These are phyloP conservation scores for Hybognathus amarus DNA, from an alignment of 2,797 vertebrate species.

Conservation along the genomic window DNA sequence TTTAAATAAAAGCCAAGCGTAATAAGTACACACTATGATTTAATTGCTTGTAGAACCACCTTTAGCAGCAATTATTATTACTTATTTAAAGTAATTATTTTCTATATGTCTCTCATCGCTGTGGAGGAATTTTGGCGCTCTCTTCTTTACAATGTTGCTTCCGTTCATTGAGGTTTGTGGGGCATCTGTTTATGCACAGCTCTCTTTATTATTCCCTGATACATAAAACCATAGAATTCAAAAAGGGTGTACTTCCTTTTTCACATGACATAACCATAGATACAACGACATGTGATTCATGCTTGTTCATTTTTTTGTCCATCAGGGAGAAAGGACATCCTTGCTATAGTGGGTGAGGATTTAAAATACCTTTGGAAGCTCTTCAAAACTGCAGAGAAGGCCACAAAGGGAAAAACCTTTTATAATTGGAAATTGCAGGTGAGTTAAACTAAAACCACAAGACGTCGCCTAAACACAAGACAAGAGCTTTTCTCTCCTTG, in stretches of 20 bases:
- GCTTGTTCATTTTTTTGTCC: background rate
- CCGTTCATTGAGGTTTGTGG: background rate
- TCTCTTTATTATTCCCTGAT: background rate
- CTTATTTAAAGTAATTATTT: too few relatives aligned
- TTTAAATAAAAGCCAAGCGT: too few relatives aligned
- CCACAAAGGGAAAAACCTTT: background rate
- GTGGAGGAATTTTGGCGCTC: too few relatives aligned
- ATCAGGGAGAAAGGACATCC: background rate
- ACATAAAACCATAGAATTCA: background rate
- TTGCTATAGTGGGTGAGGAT: slow-evolving; percentile 15
- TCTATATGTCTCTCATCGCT: too few relatives aligned
- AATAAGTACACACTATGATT: too few relatives aligned
- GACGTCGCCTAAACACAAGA: background rate
- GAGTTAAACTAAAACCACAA: background rate
- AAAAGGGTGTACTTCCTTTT: background rate
- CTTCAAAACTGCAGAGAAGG: background rate
- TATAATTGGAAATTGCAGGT: slow-evolving; percentile 26
- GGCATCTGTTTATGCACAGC: background rate
- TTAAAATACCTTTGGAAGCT: background rate
- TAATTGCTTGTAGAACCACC: too few relatives aligned
- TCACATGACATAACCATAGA: background rate
- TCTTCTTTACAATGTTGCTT: background rate
- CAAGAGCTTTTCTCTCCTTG: background rate
- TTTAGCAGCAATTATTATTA: too few relatives aligned
- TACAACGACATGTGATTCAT: background rate